These are phyloP conservation scores for Pristionchus maxplancki DNA, from an alignment of 2,888 invertebrate species.

Conservation along the genomic window DNA sequence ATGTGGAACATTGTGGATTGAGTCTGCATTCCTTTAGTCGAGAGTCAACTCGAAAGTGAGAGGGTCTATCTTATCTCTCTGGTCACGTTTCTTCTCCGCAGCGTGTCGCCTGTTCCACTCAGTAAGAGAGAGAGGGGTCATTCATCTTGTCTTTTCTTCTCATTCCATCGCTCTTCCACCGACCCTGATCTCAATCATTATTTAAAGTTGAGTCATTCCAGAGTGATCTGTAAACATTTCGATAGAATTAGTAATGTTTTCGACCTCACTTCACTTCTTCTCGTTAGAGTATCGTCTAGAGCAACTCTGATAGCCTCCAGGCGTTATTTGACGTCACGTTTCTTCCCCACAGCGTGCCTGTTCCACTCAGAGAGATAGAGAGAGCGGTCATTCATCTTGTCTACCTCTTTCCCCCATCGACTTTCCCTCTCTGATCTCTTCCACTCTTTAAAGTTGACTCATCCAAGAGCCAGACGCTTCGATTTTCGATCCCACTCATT, in stretches of 20 bases:
- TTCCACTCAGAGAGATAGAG: neutral
- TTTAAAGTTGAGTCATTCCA: neutral
- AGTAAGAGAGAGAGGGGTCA: too few species aligned
- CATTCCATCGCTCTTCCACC: neutral
- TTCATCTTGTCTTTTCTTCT: neutral
- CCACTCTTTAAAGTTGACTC: constrained; percentile 15
- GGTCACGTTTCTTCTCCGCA: neutral
- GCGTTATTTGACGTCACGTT: too few species aligned
- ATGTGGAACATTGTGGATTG: too few species aligned
- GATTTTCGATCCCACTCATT: too few species aligned
- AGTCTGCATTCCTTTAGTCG: too few species aligned
- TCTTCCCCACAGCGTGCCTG: too few species aligned
- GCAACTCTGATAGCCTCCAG: too few species aligned
- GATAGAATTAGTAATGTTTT: too few species aligned
- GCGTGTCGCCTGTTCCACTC: neutral
- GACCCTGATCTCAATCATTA: neutral
- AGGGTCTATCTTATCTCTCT: neutral
- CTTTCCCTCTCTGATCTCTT: neutral
- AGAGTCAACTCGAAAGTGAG: too few species aligned
- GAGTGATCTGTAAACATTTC: too few species aligned
- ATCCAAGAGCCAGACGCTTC: neutral
- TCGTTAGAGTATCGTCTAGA: too few species aligned
- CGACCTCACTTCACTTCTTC: too few species aligned
- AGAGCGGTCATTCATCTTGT: neutral
- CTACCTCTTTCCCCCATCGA: neutral